A percentile compares a stretch with the other conserved stretches of the same genome.
These are phyloP conservation scores for Phaenicophaeus curvirostris DNA, from an alignment of 2,797 vertebrate genomes.

Conservation along the genomic window DNA sequence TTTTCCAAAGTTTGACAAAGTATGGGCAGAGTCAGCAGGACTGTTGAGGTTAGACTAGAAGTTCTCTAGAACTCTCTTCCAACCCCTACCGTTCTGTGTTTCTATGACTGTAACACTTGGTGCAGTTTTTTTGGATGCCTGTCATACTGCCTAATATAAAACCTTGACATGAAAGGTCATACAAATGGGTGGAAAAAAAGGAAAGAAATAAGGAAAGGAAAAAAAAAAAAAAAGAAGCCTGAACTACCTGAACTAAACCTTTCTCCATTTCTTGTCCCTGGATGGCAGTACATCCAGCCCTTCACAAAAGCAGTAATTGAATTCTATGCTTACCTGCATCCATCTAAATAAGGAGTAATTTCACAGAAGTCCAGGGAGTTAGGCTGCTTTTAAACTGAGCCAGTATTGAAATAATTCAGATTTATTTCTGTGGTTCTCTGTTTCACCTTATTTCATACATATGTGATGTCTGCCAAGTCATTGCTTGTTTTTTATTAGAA, in stretches of 20 bases:
- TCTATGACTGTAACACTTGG: background rate
- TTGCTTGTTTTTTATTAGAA: background rate
- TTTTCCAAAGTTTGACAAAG: background rate
- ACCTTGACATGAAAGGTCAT: background rate
- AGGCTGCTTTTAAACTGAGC: background rate
- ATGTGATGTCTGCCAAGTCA: background rate
- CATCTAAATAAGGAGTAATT: background rate
- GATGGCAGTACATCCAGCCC: background rate
- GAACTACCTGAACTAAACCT: background rate
- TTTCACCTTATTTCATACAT: background rate
- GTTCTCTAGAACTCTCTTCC: too few species aligned
- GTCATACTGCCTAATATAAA: background rate
- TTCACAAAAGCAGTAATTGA: background rate
- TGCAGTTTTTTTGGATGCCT: background rate
- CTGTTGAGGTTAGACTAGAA: background rate
- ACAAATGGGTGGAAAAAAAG: accelerated
- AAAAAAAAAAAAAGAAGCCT: background rate
- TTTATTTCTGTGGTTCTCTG: background rate
- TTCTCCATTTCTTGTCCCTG: background rate
- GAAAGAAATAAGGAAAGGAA: accelerated
- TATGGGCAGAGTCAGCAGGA: background rate
- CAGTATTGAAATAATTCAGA: background rate
- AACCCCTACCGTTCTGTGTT: too few species aligned
- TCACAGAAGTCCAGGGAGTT: background rate
- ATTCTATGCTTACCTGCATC: background rate